Base-by-base conservation (phyloP, 37 sponge, comb jelly and placozoan genomes). In the Sycon ciliatum region DNA sequence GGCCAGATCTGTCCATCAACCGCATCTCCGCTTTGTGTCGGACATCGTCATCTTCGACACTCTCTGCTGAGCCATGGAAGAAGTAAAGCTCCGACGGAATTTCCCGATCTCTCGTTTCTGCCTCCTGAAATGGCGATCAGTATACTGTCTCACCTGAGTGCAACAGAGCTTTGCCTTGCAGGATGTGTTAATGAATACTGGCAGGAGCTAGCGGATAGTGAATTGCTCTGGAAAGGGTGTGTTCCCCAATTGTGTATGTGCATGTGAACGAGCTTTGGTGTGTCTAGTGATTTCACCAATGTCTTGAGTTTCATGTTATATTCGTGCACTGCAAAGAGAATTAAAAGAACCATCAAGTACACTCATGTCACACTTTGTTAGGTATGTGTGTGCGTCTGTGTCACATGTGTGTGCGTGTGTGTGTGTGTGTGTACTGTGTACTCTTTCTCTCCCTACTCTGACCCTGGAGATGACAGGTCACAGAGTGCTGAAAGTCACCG, bases 161-260 rank as follows among this genome's bases (percentile, higher is more conserved):
- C 89, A 34, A 89, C 89, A 27, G 89, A 89, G 36, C 76, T 89
- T 27, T 89, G 89, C 54, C 76, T 89, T 62, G 89, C 89, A 24
- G 72, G 79, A 0, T 84, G 89, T 66, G 89, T 89, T 32, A 89
- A 89, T 54, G 89, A 89, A 34, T 32, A 68, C 0, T 89, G 89
- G 89, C 67, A 61, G 26, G 38, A 60, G 3, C 76, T 89, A 34
- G 82, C 89, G 18, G 81, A 80, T 39, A 82, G 79, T 20, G 80
- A 89, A 3, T 38, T 57, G 28, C 76, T 89, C 18, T 89, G 89
- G 89, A 87, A 82, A 74, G 30, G 68, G 87, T 87, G 54, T 69
- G 69, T 18, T n/a, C n/a, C 49, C 13, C 49, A 18, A 18, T 42
- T 13, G 49, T 42, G 49, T 42, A 13, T 42, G 13, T 9, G 9